Evolutionary conservation across 2,797 vertebrate species (phyloP).

Genomic region (Mionectes olivaceus): DNA sequence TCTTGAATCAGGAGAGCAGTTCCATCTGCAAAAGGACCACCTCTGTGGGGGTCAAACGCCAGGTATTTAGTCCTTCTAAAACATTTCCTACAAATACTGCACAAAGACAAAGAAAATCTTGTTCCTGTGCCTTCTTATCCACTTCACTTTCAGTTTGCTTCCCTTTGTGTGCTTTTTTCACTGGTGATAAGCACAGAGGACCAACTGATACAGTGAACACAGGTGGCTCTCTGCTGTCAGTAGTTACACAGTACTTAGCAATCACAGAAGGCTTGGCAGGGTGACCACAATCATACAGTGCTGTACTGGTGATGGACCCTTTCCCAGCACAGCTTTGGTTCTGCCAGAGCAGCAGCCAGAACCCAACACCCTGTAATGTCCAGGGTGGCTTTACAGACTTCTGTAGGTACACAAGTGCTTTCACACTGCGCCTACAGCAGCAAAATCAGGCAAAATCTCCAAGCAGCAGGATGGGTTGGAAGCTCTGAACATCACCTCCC

Average conservation of each 20-base stretch:
- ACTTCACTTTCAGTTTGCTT: neutral
- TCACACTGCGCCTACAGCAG: neutral
- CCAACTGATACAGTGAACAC: neutral
- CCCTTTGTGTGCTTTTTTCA: neutral
- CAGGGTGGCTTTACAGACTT: neutral
- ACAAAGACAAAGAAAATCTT: neutral
- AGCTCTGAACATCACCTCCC: fast-evolving
- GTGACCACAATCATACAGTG: fast-evolving
- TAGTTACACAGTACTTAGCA: neutral
- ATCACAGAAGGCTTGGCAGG: neutral
- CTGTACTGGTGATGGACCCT: neutral
- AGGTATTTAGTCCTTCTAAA: neutral
- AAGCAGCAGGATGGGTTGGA: neutral
- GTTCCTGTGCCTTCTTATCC: neutral
- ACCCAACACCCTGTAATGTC: fast-evolving
- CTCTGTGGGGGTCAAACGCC: neutral
- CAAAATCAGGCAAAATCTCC: neutral
- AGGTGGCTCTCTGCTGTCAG: neutral
- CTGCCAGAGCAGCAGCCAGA: neutral
- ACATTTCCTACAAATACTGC: neutral
- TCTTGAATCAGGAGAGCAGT: neutral
- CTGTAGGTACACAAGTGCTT: fast-evolving
- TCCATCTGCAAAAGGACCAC: neutral
- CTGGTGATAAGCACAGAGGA: neutral
- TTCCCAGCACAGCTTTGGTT: neutral